phyloP scores from a whole-genome alignment of 64 coral and sea anemone genomes.

The Stylophora pistillata region DNA sequence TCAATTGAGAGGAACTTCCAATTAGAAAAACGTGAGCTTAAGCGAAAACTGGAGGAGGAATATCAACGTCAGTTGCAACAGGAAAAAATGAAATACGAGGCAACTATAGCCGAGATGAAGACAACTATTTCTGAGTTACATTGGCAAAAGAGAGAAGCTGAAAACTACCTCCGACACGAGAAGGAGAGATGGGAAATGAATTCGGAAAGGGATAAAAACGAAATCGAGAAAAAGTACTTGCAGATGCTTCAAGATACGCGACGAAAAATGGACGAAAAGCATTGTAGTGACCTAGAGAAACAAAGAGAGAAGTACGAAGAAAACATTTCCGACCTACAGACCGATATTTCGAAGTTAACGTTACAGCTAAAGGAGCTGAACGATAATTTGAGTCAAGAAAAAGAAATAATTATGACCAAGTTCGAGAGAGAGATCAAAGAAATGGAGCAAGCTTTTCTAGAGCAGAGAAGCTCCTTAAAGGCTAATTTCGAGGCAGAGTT shows the following conservation, averaged over 20 bases:
- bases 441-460: constrained; percentile 89
- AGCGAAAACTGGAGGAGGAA: constrained; percentile 78
- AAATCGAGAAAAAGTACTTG: constrained; percentile 78
- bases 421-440: constrained; percentile 96
- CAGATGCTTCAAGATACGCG: constrained; percentile 68
- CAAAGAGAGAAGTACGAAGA: constrained; percentile 91
- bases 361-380: constrained; percentile 88
- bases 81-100: constrained; percentile 75
- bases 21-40: constrained; percentile 79
- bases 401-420: constrained; percentile 85
- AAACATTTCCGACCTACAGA: constrained; percentile 77
- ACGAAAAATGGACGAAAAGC: constrained; percentile 63
- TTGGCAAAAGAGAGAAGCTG: constrained; percentile 90
- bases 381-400: constrained; percentile 89
- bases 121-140: constrained; percentile 82
- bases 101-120: constrained; percentile 69
- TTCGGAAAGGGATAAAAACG: constrained; percentile 84
- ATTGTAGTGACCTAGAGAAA: constrained; percentile 67
- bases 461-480: constrained; percentile 84
- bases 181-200: constrained; percentile 88
- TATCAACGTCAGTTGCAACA: constrained; percentile 69
- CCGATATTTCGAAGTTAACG: constrained; percentile 83
- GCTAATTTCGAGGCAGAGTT: constrained; percentile 84
- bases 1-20: constrained; percentile 72
- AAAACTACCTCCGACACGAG: constrained; percentile 75